Evolutionary conservation across 2,113 vertebrate genomes (phyloP).

Genomic region (Gasterosteus aculeatus): DNA sequence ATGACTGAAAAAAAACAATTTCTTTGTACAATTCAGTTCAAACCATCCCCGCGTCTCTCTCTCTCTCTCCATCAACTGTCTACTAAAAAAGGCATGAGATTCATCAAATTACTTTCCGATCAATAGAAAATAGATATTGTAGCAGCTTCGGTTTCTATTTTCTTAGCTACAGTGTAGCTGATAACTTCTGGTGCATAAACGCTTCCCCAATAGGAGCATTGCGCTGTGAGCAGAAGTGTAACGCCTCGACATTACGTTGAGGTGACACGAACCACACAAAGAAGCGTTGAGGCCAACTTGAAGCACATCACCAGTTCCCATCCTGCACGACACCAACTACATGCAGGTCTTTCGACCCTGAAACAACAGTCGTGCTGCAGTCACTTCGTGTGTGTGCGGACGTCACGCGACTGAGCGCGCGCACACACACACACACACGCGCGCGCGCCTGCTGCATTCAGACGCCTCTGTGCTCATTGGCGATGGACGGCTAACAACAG

Average conservation of each 20-base stretch:
- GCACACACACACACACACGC: neutral
- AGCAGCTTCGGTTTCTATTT: neutral
- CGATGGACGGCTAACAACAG: slow-evolving; percentile 46
- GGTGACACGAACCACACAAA: neutral
- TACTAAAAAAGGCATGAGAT: neutral
- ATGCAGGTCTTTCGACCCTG: slow-evolving; percentile 22
- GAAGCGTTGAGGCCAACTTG: slow-evolving; percentile 18
- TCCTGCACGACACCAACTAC: slow-evolving; percentile 67
- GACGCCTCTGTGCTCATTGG: slow-evolving; percentile 30
- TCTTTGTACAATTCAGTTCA: neutral
- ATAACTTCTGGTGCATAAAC: neutral
- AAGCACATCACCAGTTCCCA: slow-evolving; percentile 68
- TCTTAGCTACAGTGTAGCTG: neutral
- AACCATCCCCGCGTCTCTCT: neutral
- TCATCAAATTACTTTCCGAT: neutral
- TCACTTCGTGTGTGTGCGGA: slow-evolving; percentile 10
- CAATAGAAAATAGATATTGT: neutral
- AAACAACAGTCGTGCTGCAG: slow-evolving; percentile 35
- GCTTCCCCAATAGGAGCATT: neutral
- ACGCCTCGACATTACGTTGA: neutral
- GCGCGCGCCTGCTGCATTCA: slow-evolving; percentile 36
- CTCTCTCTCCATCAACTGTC: neutral
- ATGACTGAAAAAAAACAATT: neutral
- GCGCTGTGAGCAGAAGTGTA: neutral
- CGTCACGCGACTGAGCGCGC: neutral